Evolutionary conservation across 2,888 invertebrate genomes (phyloP), one percentile per base, ranked within the genome.

Genomic region (Limnephilus auricula): DNA sequence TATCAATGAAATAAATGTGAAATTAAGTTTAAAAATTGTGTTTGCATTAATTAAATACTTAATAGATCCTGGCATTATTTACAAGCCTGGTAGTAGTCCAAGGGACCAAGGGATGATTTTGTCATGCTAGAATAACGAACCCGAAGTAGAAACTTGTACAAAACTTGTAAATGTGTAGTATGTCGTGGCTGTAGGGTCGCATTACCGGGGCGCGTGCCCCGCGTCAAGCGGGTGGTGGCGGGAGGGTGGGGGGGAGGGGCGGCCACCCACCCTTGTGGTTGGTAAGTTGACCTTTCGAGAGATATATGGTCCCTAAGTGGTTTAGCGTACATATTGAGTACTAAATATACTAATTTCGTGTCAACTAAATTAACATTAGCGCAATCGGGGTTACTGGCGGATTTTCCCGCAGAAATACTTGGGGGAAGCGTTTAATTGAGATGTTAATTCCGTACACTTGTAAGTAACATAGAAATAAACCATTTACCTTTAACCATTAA

Each of bases 221-320:
- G 25, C 65, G 65, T 65, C 25, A 65, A 65, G 65, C 65, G 9
- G 65, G 50, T 45, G 15, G 18, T 4, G 50, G 40, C 6, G 40
- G 9, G 18, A 18, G 18, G 50, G 50, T 10, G 13, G 65, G 2
- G 18, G 18, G 0, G 9, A n/a, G 65, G 18, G 25, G 25, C 65
- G 50, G 50, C 30, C 31, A 50, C 31, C 86, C 18, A 65, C 65
- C 86, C 86, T 32, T 30, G 45, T 31, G n/a, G 86, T 86, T 50
- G 31, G 31, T 50, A 50, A 45, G 65, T 86, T 86, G 86, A 50
- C 31, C 86, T 86, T 32, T 45, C 50, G 5, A 30, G 40, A 50
- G 86, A 86, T 86, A 50, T 45, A 86, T 86, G 50, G 86, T 50
- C 86, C 86, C 86, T 86, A 86, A 86, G 86, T 65, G 86, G 50